A percentile compares a stretch with the other conserved stretches of the same genome.
phyloP scores from a whole-genome alignment of 2,888 invertebrate species.

The Cataglyphis livida region DNA sequence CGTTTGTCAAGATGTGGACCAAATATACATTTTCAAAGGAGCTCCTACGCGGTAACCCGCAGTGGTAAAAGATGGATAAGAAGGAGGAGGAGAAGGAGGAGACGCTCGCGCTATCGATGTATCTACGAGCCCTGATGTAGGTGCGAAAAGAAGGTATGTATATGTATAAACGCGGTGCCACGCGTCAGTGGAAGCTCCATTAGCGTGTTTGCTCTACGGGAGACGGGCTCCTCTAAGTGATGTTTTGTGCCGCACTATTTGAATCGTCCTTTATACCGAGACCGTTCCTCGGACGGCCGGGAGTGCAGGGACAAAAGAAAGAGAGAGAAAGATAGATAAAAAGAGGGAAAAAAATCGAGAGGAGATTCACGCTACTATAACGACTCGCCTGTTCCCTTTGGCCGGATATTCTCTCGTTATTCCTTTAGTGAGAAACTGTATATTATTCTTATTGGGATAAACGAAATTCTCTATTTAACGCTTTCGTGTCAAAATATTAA shows the following conservation, averaged over 20 bases:
- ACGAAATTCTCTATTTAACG: conserved; percentile 19
- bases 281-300: conserved; percentile 53
- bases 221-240: conserved; percentile 82
- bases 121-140: conserved; percentile 54
- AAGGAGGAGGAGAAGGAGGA: conserved; percentile 37
- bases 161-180: conserved; percentile 49
- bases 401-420: conserved; percentile 59
- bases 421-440: conserved; percentile 16
- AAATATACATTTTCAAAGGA: conserved; percentile 63
- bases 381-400: conserved; percentile 42
- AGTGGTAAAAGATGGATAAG: conserved; percentile 43
- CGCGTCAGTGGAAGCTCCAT: conserved; percentile 79
- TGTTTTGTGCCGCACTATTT: conserved; percentile 82
- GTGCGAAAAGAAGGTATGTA: conserved; percentile 74
- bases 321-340: neutral
- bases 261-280: conserved; percentile 77
- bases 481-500: conserved; percentile 10
- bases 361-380: conserved; percentile 37
- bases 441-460: conserved; percentile 20
- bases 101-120: conserved; percentile 66
- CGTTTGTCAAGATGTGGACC: conserved; percentile 60
- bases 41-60: conserved; percentile 51
- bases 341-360: conserved; percentile 56
- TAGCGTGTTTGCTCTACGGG: conserved; percentile 83
- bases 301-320: conserved; percentile 15